Base-by-base conservation (phyloP, 2,888 invertebrate genomes). In the Conomelus anceps region DNA sequence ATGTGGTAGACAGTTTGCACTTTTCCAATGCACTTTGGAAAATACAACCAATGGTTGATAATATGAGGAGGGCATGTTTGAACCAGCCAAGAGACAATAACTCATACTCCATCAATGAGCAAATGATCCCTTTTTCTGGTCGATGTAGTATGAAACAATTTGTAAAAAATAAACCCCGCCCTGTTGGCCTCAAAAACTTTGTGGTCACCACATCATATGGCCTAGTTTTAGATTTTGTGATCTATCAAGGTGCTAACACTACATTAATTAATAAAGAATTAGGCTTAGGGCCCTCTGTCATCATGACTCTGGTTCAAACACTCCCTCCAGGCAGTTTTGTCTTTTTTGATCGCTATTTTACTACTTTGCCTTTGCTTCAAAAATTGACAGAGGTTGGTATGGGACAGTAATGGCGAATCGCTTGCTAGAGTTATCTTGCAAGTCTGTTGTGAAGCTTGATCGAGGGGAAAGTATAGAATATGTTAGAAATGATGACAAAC, bases 121-220 rank as follows among this genome's bases (percentile, higher is more conserved):
- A 89, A 84, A 89, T 89, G 88, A 88, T 89, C 9, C 89, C 89
- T 7, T 89, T 89, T 84, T 84, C 63, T n/a, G 89, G 88, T 22
- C 11, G 22, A n/a, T 89, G 89, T 23, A 26, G 88, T 7, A 34
- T n/a, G n/a, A n/a, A n/a, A n/a, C n/a, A n/a, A n/a, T n/a, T n/a
- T n/a, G n/a, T n/a, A n/a, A n/a, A n/a, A n/a, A n/a, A n/a, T n/a
- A n/a, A n/a, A n/a, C n/a, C n/a, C n/a, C n/a, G n/a, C n/a, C n/a
- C n/a, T n/a, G 89, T 89, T 17, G 88, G 88, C 13, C 23, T 88
- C 22, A n/a, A n/a, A n/a, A n/a, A n/a, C n/a, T n/a, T n/a, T n/a
- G n/a, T n/a, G n/a, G n/a, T n/a, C n/a, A n/a, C n/a, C n/a, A n/a
- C n/a, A n/a, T n/a, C n/a, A n/a, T n/a, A n/a, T n/a, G 88, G 88